These are phyloP conservation scores for Antheraea pernyi DNA, from an alignment of 1,140 invertebrate species.

Conservation along the genomic window DNA sequence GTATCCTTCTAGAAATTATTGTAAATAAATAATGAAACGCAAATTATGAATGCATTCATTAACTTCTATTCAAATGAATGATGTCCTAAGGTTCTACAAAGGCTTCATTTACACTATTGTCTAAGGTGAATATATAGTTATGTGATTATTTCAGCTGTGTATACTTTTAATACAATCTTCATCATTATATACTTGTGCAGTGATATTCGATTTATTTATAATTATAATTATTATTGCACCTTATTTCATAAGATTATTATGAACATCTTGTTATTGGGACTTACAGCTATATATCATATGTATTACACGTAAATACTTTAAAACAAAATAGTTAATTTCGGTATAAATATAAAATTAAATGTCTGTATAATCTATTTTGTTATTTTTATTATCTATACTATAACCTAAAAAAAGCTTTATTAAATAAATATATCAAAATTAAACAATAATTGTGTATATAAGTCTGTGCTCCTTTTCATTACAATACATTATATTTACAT, in stretches of 20 bases:
- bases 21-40: neutral
- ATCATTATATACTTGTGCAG: neutral
- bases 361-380: too few species aligned
- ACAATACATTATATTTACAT: too few species aligned
- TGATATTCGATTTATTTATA: neutral
- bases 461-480: too few species aligned
- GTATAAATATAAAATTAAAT: too few species aligned
- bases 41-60: slow-evolving; percentile 1
- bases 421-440: too few species aligned
- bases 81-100: neutral
- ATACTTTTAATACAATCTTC: neutral
- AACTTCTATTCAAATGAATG: neutral
- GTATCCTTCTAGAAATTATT: neutral
- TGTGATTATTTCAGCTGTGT: neutral
- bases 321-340: too few species aligned
- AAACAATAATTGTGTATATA: too few species aligned
- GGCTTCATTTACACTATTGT: slow-evolving; percentile 1
- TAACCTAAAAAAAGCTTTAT: too few species aligned
- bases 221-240: neutral
- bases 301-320: too few species aligned
- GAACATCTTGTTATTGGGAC: neutral
- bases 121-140: neutral
- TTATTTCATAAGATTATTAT: neutral
- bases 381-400: too few species aligned
- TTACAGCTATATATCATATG: too few species aligned